These are phyloP conservation scores for Todus mexicanus DNA, from an alignment of 2,797 vertebrate genomes.

Conservation along the genomic window DNA sequence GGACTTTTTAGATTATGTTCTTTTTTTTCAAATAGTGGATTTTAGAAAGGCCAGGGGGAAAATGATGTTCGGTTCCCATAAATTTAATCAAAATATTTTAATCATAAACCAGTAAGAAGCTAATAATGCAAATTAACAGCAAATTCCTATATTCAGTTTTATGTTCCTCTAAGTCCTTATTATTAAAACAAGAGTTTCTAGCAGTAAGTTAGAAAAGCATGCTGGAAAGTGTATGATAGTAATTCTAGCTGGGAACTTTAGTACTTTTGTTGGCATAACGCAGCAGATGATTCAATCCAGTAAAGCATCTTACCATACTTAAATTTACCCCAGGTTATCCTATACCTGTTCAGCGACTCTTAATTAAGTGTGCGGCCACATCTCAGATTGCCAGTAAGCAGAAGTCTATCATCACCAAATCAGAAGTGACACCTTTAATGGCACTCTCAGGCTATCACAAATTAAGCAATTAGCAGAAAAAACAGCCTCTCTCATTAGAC, in stretches of 20 bases:
- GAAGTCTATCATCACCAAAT: background rate
- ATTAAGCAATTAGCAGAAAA: background rate
- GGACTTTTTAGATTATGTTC: background rate
- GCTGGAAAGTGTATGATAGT: background rate
- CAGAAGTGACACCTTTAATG: background rate
- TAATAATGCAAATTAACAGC: background rate
- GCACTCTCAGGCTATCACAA: background rate
- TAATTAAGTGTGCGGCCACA: background rate
- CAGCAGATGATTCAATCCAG: background rate
- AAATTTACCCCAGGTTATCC: background rate
- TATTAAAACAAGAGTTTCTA: background rate
- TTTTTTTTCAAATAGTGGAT: background rate
- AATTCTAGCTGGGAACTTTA: background rate
- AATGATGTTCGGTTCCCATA: background rate
- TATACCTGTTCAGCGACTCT: background rate
- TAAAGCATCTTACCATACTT: background rate
- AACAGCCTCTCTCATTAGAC: background rate
- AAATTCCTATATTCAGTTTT: background rate
- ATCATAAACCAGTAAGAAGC: background rate
- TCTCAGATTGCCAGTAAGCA: background rate
- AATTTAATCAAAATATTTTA: background rate
- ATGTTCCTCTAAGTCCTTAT: background rate
- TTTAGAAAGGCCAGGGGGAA: background rate
- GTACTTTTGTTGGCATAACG: background rate
- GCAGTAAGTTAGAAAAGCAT: background rate